Evolutionary conservation across 2,888 invertebrate genomes (phyloP).

Genomic region (Drosophila seclusa): DNA sequence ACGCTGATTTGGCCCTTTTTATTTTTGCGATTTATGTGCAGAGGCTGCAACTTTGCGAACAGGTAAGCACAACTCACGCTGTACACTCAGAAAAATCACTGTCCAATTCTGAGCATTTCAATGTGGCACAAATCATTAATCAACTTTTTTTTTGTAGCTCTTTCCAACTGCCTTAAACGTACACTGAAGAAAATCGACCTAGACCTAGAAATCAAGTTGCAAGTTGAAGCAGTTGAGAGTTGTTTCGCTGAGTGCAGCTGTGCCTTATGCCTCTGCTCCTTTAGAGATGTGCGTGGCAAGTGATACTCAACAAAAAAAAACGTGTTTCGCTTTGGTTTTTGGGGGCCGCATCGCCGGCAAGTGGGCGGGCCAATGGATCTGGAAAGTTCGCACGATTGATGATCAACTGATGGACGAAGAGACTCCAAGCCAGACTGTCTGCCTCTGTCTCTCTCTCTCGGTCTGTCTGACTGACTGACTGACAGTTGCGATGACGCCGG

Average conservation of each 20-base stretch:
- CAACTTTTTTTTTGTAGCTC: background rate
- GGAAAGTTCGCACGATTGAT: constrained; percentile 80
- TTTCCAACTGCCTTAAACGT: background rate
- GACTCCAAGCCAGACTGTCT: constrained; percentile 3
- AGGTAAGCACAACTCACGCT: constrained; percentile 28
- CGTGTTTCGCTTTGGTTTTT: constrained; percentile 42
- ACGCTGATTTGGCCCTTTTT: constrained; percentile 79
- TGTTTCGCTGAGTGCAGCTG: constrained; percentile 3
- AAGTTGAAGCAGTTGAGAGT: background rate
- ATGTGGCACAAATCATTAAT: background rate
- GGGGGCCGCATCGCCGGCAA: constrained; percentile 42
- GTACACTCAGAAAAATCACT: constrained; percentile 10
- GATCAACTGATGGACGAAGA: constrained; percentile 60
- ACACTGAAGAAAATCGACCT: background rate
- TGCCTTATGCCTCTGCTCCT: constrained; percentile 39
- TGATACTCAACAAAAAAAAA: constrained; percentile 64
- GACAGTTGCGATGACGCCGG: constrained; percentile 70
- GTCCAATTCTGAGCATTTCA: background rate
- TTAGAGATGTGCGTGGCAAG: constrained; percentile 44
- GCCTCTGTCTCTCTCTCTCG: background rate
- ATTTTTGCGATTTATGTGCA: constrained; percentile 71
- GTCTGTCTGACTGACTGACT: constrained; percentile 20
- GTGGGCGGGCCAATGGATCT: constrained; percentile 66
- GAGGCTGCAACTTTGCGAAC: constrained; percentile 51
- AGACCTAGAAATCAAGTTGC: too few species aligned